Percentiles rank a stretch among this genome's conserved stretches.
Evolutionary conservation across 2,888 invertebrate species (phyloP).

Genomic region (Melanargia galathea): DNA sequence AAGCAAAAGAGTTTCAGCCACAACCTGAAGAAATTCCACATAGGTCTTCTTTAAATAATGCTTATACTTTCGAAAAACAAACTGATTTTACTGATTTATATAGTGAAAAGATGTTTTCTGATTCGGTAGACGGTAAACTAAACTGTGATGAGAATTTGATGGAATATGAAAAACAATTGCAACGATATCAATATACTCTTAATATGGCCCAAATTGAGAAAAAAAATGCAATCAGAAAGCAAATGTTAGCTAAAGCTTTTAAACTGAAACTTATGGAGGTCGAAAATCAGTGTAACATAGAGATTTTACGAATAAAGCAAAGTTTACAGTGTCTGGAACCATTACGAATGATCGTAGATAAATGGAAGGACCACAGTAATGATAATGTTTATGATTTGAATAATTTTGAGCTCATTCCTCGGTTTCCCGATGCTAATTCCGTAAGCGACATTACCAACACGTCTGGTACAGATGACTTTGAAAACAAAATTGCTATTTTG

Average conservation of each 20-base stretch:
- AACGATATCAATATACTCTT: conserved; percentile 72
- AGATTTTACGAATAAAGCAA: conserved; percentile 71
- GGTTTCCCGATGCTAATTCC: conserved; percentile 58
- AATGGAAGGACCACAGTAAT: conserved; percentile 62
- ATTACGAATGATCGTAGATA: conserved; percentile 65
- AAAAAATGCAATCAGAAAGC: conserved; percentile 72
- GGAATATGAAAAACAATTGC: conserved; percentile 73
- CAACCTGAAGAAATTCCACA: conserved; percentile 28
- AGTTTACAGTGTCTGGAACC: conserved; percentile 74
- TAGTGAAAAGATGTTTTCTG: conserved; percentile 51
- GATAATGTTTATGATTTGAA: conserved; percentile 56
- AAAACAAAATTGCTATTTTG: conserved; percentile 40
- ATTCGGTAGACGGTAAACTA: conserved; percentile 62
- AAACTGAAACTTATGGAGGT: conserved; percentile 71
- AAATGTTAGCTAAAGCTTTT: conserved; percentile 75
- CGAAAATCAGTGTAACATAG: conserved; percentile 77
- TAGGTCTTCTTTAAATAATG: conserved; percentile 37
- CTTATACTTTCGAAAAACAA: conserved; percentile 39
- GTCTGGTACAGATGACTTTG: conserved; percentile 48
- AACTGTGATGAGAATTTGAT: conserved; percentile 67
- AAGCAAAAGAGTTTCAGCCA: conserved; percentile 45
- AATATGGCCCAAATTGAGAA: conserved; percentile 75
- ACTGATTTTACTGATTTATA: conserved; percentile 37
- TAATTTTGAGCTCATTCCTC: conserved; percentile 64
- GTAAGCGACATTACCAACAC: conserved; percentile 49